A percentile compares a stretch with the other conserved stretches of the same genome.
These are phyloP conservation scores for Drosophila subquinaria DNA, from an alignment of 2,888 invertebrate genomes.

Conservation along the genomic window DNA sequence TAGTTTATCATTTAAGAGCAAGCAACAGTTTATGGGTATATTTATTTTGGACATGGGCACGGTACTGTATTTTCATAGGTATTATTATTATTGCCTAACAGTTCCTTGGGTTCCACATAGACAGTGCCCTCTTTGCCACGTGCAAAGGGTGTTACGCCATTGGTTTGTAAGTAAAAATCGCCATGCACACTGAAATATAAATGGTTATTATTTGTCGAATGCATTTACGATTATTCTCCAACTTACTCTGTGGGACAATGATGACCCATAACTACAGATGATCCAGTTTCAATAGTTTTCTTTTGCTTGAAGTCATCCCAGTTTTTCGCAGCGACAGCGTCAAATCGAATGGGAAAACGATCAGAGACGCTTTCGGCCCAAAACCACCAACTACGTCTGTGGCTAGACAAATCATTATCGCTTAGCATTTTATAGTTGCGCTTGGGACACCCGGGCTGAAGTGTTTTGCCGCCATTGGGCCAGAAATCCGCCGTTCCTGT, in stretches of 20 bases:
- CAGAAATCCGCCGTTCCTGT: constrained; percentile 88
- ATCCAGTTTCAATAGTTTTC: constrained; percentile 58
- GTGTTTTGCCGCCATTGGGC: constrained; percentile 88
- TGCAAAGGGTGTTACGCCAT: constrained; percentile 83
- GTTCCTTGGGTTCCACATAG: constrained; percentile 78
- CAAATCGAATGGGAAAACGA: constrained; percentile 85
- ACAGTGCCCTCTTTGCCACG: constrained; percentile 77
- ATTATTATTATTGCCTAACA: constrained; percentile 67
- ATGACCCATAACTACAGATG: constrained; percentile 82
- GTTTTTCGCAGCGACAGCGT: constrained; percentile 87
- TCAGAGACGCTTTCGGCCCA: constrained; percentile 87
- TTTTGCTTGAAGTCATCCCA: constrained; percentile 87
- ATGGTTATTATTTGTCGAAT: not conserved
- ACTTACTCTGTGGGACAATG: constrained; percentile 82
- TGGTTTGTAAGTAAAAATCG: constrained; percentile 85
- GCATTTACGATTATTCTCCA: not conserved
- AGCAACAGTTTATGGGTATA: constrained; percentile 24
- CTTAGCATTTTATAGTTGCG: constrained; percentile 84
- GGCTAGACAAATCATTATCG: constrained; percentile 87
- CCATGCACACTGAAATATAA: constrained; percentile 75
- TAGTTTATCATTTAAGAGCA: constrained; percentile 15
- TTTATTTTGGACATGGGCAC: constrained; percentile 8
- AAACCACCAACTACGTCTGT: constrained; percentile 88
- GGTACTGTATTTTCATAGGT: constrained; percentile 39
- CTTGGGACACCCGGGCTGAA: constrained; percentile 88